These are phyloP conservation scores for Eustalomyia histrio DNA, from an alignment of 2,888 invertebrate species.

Conservation along the genomic window DNA sequence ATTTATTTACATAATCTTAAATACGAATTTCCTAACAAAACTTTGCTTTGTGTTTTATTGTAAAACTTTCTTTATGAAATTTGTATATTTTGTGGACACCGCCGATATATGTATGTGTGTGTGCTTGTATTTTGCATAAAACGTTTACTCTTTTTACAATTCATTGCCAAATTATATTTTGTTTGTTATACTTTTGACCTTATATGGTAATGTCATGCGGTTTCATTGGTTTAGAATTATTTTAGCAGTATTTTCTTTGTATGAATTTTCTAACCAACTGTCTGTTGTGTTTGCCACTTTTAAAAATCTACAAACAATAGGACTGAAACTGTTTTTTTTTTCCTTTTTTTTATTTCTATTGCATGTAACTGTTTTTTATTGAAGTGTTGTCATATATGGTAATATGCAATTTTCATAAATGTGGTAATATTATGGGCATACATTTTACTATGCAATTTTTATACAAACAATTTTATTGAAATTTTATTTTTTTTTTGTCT, in stretches of 20 bases:
- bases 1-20: too few species aligned
- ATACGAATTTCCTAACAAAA: too few species aligned
- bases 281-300: slow-evolving; percentile 28
- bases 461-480: slow-evolving; percentile 48
- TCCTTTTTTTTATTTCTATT: slow-evolving; percentile 4
- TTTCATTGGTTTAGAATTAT: slow-evolving; percentile 55
- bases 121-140: slow-evolving; percentile 36
- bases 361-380: slow-evolving; percentile 34
- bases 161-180: slow-evolving; percentile 61
- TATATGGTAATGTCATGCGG: slow-evolving; percentile 51
- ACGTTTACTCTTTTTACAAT: slow-evolving; percentile 42
- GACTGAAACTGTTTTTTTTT: slow-evolving; percentile 18
- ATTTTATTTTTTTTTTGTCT: slow-evolving; percentile 49
- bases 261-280: slow-evolving; percentile 17
- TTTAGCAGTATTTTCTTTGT: slow-evolving; percentile 11
- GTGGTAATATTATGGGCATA: slow-evolving; percentile 63
- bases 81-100: background rate
- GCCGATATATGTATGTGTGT: background rate
- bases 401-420: slow-evolving; percentile 65
- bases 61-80: slow-evolving; percentile 14
- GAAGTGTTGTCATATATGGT: slow-evolving; percentile 65
- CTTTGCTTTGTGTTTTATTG: too few species aligned
- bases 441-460: slow-evolving; percentile 42
- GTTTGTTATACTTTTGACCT: slow-evolving; percentile 20
- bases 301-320: slow-evolving; percentile 51